Evolutionary conservation across 2,113 vertebrate genomes (phyloP).

Genomic region (Pseudopipra pipra): DNA sequence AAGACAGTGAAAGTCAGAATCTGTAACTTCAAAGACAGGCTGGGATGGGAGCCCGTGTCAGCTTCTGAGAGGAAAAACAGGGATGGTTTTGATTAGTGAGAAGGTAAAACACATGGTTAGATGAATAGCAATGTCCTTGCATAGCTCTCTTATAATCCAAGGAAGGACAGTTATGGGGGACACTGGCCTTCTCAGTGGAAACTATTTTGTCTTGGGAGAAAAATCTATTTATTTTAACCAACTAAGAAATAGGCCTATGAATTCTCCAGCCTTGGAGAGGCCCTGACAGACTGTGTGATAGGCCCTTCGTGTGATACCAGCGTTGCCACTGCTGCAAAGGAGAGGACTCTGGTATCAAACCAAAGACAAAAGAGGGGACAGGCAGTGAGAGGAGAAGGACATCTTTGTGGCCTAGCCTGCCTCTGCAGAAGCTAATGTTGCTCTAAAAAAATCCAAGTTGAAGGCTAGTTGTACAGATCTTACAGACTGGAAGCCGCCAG

Average conservation of each 20-base stretch:
- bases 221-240: neutral
- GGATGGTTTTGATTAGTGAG: conserved; percentile 10
- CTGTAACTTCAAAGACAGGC: conserved; percentile 19
- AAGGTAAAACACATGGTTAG: conserved; percentile 46
- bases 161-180: neutral
- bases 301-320: neutral
- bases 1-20: neutral
- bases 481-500: neutral
- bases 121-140: neutral
- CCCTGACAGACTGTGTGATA: neutral
- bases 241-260: neutral
- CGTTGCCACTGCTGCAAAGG: neutral
- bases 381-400: neutral
- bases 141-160: neutral
- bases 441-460: neutral
- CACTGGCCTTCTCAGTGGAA: conserved; percentile 4
- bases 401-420: neutral
- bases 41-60: neutral
- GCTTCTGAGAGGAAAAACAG: neutral
- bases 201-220: neutral
- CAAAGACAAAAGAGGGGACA: neutral
- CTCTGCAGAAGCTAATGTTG: neutral
- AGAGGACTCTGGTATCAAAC: neutral
- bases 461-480: neutral
- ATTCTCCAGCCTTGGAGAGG: neutral